Percentiles rank a stretch among this genome's conserved stretches.
These are phyloP conservation scores for Malthinus flaveolus DNA, from an alignment of 2,888 invertebrate genomes.

Conservation along the genomic window DNA sequence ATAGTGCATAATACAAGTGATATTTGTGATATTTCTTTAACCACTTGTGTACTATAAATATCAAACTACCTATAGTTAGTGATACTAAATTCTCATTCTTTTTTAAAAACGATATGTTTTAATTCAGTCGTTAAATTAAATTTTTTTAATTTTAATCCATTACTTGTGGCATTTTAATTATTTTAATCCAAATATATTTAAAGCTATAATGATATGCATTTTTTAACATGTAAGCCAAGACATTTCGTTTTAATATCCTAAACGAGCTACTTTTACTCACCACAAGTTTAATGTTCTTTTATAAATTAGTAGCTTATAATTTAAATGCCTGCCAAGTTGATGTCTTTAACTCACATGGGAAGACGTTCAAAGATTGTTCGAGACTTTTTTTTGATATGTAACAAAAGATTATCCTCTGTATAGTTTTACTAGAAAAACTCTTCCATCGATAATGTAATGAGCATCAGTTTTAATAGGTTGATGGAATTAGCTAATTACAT, in stretches of 20 bases:
- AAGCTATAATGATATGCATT: conserved; percentile 55
- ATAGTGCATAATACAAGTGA: conserved; percentile 40
- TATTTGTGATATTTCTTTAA: conserved; percentile 25
- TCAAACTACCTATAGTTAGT: conserved; percentile 10
- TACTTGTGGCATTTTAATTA: conserved; percentile 21
- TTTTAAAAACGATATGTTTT: conserved; percentile 45
- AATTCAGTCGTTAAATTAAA: conserved; percentile 41
- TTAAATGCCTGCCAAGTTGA: conserved; percentile 23
- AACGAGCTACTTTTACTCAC: neutral
- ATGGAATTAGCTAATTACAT: conserved; percentile 19
- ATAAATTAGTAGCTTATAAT: neutral
- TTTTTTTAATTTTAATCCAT: conserved; percentile 22
- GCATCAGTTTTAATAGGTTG: conserved; percentile 31
- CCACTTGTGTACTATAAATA: conserved; percentile 29
- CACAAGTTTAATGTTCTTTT: neutral
- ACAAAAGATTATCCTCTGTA: conserved; percentile 17
- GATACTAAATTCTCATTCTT: conserved; percentile 25
- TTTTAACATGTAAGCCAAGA: conserved; percentile 50
- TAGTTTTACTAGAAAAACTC: conserved; percentile 2
- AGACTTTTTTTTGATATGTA: conserved; percentile 38
- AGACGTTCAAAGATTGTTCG: conserved; percentile 54
- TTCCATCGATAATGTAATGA: conserved; percentile 28
- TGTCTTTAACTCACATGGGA: conserved; percentile 45
- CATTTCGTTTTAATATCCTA: conserved; percentile 24
- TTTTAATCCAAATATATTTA: conserved; percentile 37